These are phyloP conservation scores for Tetropium fuscum DNA, from an alignment of 2,888 invertebrate genomes.

Conservation along the genomic window DNA sequence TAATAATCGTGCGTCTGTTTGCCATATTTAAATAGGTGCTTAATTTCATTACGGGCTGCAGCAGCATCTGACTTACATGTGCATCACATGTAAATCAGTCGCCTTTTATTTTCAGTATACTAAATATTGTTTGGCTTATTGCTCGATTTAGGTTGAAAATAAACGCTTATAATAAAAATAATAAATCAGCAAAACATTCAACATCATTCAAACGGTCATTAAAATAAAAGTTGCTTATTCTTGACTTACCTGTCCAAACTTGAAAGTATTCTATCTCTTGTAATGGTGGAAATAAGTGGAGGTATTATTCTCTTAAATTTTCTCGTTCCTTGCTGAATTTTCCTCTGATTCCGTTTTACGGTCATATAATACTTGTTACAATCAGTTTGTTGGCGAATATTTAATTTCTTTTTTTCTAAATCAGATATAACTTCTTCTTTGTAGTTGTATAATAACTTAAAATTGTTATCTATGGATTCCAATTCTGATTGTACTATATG, in stretches of 20 bases:
- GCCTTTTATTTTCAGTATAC: too few species aligned
- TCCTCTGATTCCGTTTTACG: not conserved
- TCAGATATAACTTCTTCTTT: slow-evolving; percentile 33
- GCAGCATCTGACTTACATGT: too few species aligned
- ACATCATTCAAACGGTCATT: not conserved
- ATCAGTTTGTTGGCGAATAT: slow-evolving; percentile 21
- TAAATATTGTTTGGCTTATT: too few species aligned
- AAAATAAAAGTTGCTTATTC: not conserved
- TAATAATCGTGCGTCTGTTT: too few species aligned
- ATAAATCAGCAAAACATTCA: too few species aligned
- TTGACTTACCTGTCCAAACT: slow-evolving; percentile 38
- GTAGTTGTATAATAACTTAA: slow-evolving; percentile 17
- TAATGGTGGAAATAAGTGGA: slow-evolving; percentile 16
- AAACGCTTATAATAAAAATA: too few species aligned
- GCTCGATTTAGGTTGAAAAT: too few species aligned
- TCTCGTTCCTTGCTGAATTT: too few species aligned
- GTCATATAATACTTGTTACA: not conserved
- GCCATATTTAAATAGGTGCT: too few species aligned
- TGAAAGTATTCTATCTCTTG: slow-evolving; percentile 29
- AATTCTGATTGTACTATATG: slow-evolving; percentile 10
- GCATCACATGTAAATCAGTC: too few species aligned
- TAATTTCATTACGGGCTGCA: too few species aligned
- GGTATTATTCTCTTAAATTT: not conserved
- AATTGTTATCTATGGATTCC: slow-evolving; percentile 14
- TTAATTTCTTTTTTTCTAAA: slow-evolving; percentile 33